phyloP scores from a whole-genome alignment of 2,797 vertebrate species.

The Lepidocolaptes lacrymiger region DNA sequence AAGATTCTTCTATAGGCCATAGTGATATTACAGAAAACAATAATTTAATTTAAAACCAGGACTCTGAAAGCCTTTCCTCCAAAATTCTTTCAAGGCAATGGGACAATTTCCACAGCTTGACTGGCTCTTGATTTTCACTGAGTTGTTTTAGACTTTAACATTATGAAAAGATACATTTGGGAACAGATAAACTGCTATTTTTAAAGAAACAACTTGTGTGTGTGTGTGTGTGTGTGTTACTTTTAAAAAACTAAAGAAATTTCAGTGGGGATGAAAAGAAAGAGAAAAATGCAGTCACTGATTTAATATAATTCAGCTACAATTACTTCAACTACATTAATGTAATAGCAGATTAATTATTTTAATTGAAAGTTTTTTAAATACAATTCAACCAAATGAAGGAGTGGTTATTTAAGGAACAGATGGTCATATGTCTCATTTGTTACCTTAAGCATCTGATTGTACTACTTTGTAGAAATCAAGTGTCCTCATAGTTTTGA shows the following conservation, averaged over 20 bases:
- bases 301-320: background rate
- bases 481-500: background rate
- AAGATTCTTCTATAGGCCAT: background rate
- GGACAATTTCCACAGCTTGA: background rate
- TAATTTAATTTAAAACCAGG: background rate
- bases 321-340: background rate
- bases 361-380: background rate
- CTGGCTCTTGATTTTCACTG: background rate
- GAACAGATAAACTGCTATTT: background rate
- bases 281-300: background rate
- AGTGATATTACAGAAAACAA: background rate
- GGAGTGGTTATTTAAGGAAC: background rate
- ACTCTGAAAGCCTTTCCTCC: background rate
- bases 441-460: background rate
- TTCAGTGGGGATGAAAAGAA: background rate
- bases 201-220: background rate
- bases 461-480: background rate
- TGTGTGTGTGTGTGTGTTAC: rapidly evolving
- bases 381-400: background rate
- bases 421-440: background rate
- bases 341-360: background rate
- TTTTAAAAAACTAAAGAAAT: background rate
- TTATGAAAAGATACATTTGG: background rate
- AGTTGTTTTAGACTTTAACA: background rate
- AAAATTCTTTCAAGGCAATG: background rate